These are phyloP conservation scores for Leptothorax acervorum DNA, from an alignment of 2,888 invertebrate genomes.

Conservation along the genomic window DNA sequence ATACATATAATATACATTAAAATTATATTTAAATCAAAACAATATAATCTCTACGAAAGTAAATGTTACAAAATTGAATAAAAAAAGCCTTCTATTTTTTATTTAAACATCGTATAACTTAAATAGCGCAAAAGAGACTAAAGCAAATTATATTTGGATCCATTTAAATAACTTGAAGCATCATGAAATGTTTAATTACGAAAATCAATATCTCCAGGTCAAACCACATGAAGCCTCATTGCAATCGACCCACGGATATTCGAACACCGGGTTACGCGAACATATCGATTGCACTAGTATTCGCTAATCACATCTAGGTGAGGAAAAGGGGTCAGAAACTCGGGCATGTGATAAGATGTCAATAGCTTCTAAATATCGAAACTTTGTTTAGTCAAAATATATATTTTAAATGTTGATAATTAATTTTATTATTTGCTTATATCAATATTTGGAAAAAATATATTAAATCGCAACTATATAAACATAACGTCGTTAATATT, in stretches of 20 bases:
- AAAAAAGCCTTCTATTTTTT: not conserved
- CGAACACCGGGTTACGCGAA: constrained; percentile 40
- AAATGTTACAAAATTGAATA: not conserved
- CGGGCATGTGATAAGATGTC: constrained; percentile 15
- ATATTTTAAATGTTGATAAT: not conserved
- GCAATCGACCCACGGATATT: constrained; percentile 30
- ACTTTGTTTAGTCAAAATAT: constrained; percentile 1
- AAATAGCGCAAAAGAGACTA: not conserved
- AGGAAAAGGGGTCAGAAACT: constrained; percentile 1
- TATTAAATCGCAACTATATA: not conserved
- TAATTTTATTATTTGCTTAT: not conserved
- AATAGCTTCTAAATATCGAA: constrained; percentile 33
- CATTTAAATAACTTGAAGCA: constrained; percentile 1
- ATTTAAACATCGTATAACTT: not conserved
- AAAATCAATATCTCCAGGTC: constrained; percentile 27
- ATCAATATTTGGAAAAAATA: not conserved
- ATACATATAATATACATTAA: not conserved
- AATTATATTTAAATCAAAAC: not conserved
- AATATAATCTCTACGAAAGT: not conserved
- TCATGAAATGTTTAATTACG: not conserved
- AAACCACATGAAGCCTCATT: not conserved
- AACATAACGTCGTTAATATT: not conserved
- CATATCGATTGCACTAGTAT: constrained; percentile 50
- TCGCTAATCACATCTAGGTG: constrained; percentile 50
- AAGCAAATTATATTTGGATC: not conserved